phyloP scores from a whole-genome alignment of 2,113 vertebrate species.

The Rostratula benghalensis region DNA sequence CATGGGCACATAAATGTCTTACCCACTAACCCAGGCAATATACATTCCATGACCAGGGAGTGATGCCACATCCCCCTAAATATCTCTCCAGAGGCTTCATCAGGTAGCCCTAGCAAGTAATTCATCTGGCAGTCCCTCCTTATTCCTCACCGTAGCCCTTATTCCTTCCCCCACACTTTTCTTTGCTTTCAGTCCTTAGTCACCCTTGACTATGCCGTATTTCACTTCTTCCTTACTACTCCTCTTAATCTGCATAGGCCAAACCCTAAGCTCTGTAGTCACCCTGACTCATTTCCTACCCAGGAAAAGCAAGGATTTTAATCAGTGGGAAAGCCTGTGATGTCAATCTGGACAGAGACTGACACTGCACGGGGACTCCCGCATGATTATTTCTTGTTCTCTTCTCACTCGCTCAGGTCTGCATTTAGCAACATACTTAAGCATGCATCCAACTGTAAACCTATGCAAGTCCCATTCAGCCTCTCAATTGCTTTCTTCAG shows the following conservation, averaged over 20 bases:
- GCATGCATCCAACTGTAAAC: slow-evolving; percentile 15
- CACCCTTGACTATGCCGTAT: background rate
- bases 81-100: background rate
- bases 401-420: slow-evolving; percentile 27
- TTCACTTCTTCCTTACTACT: slow-evolving; percentile 32
- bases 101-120: background rate
- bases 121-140: background rate
- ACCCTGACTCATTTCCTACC: slow-evolving; percentile 60
- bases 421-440: slow-evolving; percentile 17
- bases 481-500: slow-evolving; percentile 18
- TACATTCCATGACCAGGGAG: background rate
- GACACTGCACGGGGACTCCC: background rate
- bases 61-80: background rate
- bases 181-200: slow-evolving; percentile 9
- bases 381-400: slow-evolving; percentile 4
- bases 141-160: background rate
- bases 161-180: background rate
- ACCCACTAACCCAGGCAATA: background rate
- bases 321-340: slow-evolving; percentile 39
- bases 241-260: slow-evolving; percentile 40
- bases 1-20: background rate
- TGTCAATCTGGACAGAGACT: slow-evolving; percentile 31
- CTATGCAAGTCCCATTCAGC: slow-evolving; percentile 24
- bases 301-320: slow-evolving; percentile 2
- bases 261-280: background rate